Conservation (phyloP, 2,797 vertebrate genomes). For the Dermochelys coriacea region DNA sequence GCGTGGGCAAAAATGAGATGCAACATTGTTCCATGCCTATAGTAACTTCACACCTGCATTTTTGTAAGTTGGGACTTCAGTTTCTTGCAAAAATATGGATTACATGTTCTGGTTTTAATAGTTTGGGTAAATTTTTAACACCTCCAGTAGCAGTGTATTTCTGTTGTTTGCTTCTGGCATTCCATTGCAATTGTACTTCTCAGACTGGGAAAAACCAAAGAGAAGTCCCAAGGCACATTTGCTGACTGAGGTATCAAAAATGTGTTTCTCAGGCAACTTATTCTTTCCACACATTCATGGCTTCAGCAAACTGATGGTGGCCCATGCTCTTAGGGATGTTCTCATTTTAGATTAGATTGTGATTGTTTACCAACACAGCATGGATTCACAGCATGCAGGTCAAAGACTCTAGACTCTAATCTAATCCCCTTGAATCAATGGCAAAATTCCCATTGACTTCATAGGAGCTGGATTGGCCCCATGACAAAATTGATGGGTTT, state of each 20-base stretch:
- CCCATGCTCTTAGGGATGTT: not conserved
- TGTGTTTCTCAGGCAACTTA: slow-evolving; percentile 52
- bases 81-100: not conserved
- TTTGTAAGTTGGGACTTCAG: not conserved
- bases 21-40: not conserved
- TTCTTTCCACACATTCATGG: slow-evolving; percentile 44
- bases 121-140: slow-evolving; percentile 9
- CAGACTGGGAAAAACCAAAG: slow-evolving; percentile 49
- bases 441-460: slow-evolving; percentile 20
- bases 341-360: not conserved
- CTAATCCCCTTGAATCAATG: not conserved
- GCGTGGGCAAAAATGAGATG: not conserved
- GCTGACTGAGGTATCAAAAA: slow-evolving; percentile 63
- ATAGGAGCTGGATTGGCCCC: not conserved
- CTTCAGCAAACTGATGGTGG: slow-evolving; percentile 11
- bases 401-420: not conserved
- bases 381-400: not conserved
- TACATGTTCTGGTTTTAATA: not conserved
- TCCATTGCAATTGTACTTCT: slow-evolving; percentile 13
- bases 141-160: slow-evolving; percentile 5
- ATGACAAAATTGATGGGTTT: not conserved
- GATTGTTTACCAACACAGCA: not conserved
- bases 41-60: not conserved
- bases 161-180: slow-evolving; percentile 25
- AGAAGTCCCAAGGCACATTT: slow-evolving; percentile 52